Evolutionary conservation across 2,113 vertebrate genomes (phyloP).

Genomic region (Gulo gulo): DNA sequence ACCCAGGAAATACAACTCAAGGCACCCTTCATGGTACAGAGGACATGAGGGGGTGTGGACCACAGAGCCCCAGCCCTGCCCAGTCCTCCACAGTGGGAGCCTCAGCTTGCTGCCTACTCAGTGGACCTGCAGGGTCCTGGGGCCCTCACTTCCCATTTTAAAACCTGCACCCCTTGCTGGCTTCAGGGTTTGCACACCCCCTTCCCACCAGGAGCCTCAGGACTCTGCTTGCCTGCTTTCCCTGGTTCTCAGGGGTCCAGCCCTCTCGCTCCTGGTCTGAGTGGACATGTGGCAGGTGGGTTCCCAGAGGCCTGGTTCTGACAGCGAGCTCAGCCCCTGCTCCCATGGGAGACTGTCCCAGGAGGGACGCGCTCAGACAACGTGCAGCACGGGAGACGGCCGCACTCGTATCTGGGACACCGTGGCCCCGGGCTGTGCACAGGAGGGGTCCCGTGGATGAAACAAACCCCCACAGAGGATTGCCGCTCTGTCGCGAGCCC

Average conservation of each 20-base stretch:
- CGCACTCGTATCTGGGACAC: neutral
- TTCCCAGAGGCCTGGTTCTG: neutral
- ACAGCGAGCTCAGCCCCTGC: neutral
- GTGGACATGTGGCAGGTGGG: neutral
- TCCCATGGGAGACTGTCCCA: neutral
- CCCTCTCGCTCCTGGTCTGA: too few relatives aligned
- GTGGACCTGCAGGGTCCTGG: fast-evolving
- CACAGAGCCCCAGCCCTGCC: neutral
- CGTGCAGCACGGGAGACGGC: neutral
- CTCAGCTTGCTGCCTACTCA: neutral
- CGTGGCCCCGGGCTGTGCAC: neutral
- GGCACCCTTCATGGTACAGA: neutral
- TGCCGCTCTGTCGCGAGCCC: fast-evolving
- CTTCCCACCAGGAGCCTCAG: neutral
- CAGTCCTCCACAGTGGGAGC: neutral
- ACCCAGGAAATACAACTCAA: neutral
- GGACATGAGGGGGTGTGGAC: neutral
- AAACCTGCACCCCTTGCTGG: too few relatives aligned
- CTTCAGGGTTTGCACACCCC: neutral
- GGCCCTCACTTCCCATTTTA: neutral
- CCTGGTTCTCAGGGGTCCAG: neutral
- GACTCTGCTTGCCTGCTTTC: too few relatives aligned
- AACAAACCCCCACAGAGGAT: too few relatives aligned
- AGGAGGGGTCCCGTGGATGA: too few relatives aligned
- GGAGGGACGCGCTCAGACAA: neutral